A percentile compares a stretch with the other conserved stretches of the same genome.
These are phyloP conservation scores for Lysandra bellargus DNA, from an alignment of 2,888 invertebrate genomes.

Conservation along the genomic window DNA sequence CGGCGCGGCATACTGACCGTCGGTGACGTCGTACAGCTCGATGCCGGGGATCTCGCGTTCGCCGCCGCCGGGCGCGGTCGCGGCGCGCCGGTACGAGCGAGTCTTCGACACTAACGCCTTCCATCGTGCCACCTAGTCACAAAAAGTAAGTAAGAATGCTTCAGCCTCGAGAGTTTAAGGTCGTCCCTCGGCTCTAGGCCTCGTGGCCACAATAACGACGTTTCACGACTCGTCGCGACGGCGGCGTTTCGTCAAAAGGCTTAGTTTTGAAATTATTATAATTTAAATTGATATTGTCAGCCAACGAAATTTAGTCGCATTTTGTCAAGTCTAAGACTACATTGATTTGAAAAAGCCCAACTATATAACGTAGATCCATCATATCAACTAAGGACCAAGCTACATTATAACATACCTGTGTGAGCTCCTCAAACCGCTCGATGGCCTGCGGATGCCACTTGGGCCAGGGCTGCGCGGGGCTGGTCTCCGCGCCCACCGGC, in stretches of 20 bases:
- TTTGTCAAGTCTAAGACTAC: too few species aligned
- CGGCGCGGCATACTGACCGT: conserved; percentile 63
- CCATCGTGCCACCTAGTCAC: conserved; percentile 85
- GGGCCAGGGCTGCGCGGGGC: conserved; percentile 58
- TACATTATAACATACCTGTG: conserved; percentile 69
- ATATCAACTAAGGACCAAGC: too few species aligned
- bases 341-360: too few species aligned
- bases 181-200: too few species aligned
- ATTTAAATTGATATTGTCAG: too few species aligned
- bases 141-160: background rate
- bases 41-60: conserved; percentile 89
- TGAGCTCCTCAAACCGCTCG: conserved; percentile 85
- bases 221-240: too few species aligned
- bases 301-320: too few species aligned
- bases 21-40: conserved; percentile 85
- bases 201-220: too few species aligned
- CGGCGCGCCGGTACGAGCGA: conserved; percentile 83
- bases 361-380: too few species aligned
- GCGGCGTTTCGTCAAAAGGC: too few species aligned
- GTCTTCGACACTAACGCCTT: conserved; percentile 88
- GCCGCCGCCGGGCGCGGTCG: conserved; percentile 75
- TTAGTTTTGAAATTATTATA: too few species aligned
- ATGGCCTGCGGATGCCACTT: conserved; percentile 83
- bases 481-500: conserved; percentile 65
- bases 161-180: too few species aligned